Base-by-base conservation (phyloP, 2,113 vertebrate species). In the Anhinga anhinga region DNA sequence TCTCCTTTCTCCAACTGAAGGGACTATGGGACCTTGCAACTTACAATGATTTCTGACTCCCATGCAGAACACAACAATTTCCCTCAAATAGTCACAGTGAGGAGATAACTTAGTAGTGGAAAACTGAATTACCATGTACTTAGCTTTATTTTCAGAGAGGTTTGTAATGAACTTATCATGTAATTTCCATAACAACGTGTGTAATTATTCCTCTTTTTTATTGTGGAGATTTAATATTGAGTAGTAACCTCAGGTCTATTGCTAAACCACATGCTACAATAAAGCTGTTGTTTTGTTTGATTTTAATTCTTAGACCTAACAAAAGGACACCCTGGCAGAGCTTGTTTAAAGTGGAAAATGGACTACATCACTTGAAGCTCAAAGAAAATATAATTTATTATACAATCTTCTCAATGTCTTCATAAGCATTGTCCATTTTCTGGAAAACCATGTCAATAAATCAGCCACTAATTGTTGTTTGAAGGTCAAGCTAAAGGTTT, bases 161-260 rank as follows among this genome's bases (percentile, higher is more conserved):
- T 86, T 90, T 86, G 67, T 95, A 92, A 95, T 95, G 79, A 97
- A 95, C 42, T 86, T 94, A 90, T 72, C 81, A 50, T 94, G 58
- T 79, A 90, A 90, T 96, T 98, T 97, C 94, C 80, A 81, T 89
- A 97, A 95, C 55, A 86, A 93, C 80, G 38, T 80, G 70, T 93
- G 92, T 85, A 94, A 96, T 96, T 86, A 87, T 95, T 97, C 70
- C 53, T 95, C 42, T 91, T 96, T 95, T 90, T 94, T 79, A 88
- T 87, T 95, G 74, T 50, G 89, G 65, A 84, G 61, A 52, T 88
- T 95, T 94, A 95, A 94, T 97, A 96, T 59, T 95, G 86, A 95
- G 61, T 66, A 96, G 83, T 91, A 65, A 78, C 91, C 78, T 84
- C 45, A 47, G 63, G 79, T 70, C 81, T 45, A 73, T 72, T 92